phyloP scores from a whole-genome alignment of 2,888 invertebrate genomes.

The Sphaerophoria taeniata region DNA sequence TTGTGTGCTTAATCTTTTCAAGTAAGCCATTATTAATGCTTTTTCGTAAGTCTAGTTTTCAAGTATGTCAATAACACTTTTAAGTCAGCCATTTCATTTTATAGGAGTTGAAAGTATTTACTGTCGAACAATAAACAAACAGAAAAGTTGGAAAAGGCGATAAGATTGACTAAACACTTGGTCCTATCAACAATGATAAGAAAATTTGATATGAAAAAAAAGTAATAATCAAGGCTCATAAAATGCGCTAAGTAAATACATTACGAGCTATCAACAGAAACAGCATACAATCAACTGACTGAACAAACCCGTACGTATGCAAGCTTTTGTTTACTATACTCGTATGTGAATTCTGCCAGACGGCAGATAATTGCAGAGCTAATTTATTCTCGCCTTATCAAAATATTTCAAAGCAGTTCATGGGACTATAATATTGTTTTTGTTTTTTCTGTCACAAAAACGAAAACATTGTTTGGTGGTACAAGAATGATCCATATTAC shows the following conservation, averaged over 20 bases:
- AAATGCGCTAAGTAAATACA: not conserved
- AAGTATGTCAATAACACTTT: not conserved
- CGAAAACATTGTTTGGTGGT: not conserved
- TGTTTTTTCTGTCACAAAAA: not conserved
- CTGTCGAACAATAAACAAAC: not conserved
- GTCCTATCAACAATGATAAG: conserved; percentile 4
- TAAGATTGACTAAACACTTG: conserved; percentile 7
- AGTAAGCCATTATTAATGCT: too few relatives aligned
- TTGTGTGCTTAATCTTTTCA: too few relatives aligned
- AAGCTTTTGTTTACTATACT: conserved; percentile 18
- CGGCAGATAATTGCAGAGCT: conserved; percentile 24
- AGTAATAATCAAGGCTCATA: conserved; percentile 3
- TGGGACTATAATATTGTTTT: conserved; percentile 3
- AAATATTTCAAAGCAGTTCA: conserved; percentile 24
- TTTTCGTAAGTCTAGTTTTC: too few relatives aligned
- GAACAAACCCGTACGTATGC: not conserved
- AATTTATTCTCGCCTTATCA: conserved; percentile 30
- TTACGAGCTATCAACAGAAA: not conserved
- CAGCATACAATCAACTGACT: not conserved
- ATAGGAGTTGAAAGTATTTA: not conserved
- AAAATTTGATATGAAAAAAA: not conserved
- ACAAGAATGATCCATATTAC: not conserved
- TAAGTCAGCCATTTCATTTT: not conserved
- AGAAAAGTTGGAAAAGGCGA: not conserved
- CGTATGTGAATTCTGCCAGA: not conserved